Evolutionary conservation across 2,888 invertebrate species (phyloP), one percentile per base, ranked within the genome.

Genomic region (Leptopilina myrica): DNA sequence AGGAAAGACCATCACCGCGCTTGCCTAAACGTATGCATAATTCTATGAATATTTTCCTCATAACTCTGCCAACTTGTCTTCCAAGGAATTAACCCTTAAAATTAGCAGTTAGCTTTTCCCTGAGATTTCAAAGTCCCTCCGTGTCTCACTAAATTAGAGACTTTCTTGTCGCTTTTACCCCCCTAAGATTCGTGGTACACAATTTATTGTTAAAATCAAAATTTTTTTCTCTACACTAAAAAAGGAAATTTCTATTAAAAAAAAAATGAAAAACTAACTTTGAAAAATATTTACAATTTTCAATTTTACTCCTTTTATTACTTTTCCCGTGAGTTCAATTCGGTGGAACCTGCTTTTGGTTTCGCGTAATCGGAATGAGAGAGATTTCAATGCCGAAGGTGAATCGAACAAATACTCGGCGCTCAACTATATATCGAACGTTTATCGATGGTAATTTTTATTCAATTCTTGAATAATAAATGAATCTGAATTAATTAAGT

Each of bases 11-110:
- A 84, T 82, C 87, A 86, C 85, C 49, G 11, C 85, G 81, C 87
- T 81, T 86, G 85, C 87, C 90, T 91, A 90, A 91, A 88, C 90
- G 90, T 91, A 91, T 92, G 91, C 91, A 92, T 91, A 92, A 91
- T 91, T 90, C 91, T 89, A 92, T 92, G 91, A 92, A 92, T 92
- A 92, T 92, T 91, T 92, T 90, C 89, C 88, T 89, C 91, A 89
- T 92, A 92, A 91, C 90, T 92, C 91, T 91, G 90, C 90, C 91
- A 91, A 92, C 91, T 92, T 91, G 91, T 91, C 91, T 91, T 90
- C 91, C 87, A 92, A 92, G 91, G 91, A 92, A 92, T 91, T 91
- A 91, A 92, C 91, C 91, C 91, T 91, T 92, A 91, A 33, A 92
- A 92, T 92, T 92, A 92, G 91, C 91, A 90, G 91, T 90, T 91